These are phyloP conservation scores for Eubasilissa regina DNA, from an alignment of 1,140 invertebrate species.

Conservation along the genomic window DNA sequence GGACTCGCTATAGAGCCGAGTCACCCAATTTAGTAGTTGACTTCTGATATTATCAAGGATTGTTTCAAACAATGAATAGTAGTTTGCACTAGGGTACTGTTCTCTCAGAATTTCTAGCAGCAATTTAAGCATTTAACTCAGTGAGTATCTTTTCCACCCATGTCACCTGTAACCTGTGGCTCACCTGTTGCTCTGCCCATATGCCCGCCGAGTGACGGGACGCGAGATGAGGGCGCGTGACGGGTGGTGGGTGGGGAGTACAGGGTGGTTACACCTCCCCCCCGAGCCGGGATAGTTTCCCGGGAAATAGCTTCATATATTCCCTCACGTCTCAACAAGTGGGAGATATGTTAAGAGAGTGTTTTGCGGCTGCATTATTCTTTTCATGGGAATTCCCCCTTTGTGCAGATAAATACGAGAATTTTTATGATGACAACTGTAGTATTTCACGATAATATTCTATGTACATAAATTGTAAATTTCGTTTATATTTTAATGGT, in stretches of 20 bases:
- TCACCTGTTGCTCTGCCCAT: constrained; percentile 43
- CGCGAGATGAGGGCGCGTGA: constrained; percentile 29
- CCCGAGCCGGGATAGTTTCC: constrained; percentile 26
- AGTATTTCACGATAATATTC: too few relatives aligned
- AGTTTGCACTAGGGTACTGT: too few relatives aligned
- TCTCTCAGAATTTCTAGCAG: too few relatives aligned
- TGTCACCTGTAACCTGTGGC: constrained; percentile 36
- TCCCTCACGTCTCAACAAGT: constrained; percentile 53
- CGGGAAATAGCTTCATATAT: constrained; percentile 54
- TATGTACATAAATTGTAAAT: too few relatives aligned
- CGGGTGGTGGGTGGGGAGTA: neutral
- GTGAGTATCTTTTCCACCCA: constrained; percentile 13
- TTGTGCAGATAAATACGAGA: neutral
- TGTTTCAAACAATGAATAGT: too few relatives aligned
- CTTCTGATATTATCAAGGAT: too few relatives aligned
- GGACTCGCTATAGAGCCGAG: too few relatives aligned
- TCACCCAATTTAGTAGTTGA: too few relatives aligned
- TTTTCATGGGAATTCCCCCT: constrained; percentile 10
- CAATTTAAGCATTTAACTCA: neutral
- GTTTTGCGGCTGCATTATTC: constrained; percentile 27
- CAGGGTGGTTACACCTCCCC: neutral
- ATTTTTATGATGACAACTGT: neutral
- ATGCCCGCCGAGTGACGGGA: constrained; percentile 27
- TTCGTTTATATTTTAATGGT: too few relatives aligned
- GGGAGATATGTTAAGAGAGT: constrained; percentile 42